These are phyloP conservation scores for Macropodus opercularis DNA, from an alignment of 2,797 vertebrate species.

Conservation along the genomic window DNA sequence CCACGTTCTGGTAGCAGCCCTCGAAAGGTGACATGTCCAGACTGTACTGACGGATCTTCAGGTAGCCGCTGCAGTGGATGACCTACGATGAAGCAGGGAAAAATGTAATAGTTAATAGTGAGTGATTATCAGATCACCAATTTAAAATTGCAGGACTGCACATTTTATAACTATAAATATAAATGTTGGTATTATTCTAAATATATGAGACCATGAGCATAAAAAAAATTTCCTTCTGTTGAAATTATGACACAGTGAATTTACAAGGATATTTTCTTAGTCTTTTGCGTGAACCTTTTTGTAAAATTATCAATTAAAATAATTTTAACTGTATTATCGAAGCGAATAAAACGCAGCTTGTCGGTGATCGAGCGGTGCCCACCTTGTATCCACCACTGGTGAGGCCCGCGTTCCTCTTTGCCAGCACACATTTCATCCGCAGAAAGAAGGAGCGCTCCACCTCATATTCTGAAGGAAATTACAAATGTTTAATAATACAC, in stretches of 20 bases:
- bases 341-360: neutral
- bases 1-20: slow-evolving; percentile 98
- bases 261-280: neutral
- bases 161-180: neutral
- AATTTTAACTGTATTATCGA: no score
- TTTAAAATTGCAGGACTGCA: neutral
- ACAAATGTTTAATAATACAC: neutral
- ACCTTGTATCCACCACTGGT: slow-evolving; percentile 99
- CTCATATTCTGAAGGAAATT: slow-evolving; percentile 87
- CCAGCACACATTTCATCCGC: slow-evolving; percentile 98
- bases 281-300: neutral
- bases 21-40: slow-evolving; percentile 98
- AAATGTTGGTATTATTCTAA: neutral
- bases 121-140: neutral
- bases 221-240: neutral
- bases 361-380: neutral
- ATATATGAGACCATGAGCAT: neutral
- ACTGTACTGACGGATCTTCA: slow-evolving; percentile 98
- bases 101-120: neutral
- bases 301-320: neutral
- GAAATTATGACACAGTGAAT: neutral
- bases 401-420: slow-evolving; percentile 96
- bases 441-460: slow-evolving; percentile 96
- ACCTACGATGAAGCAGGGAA: slow-evolving; percentile 79
- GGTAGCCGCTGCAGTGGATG: slow-evolving; percentile 97